Base-by-base conservation (phyloP, 1,140 invertebrate species). In the Phthorimaea operculella region DNA sequence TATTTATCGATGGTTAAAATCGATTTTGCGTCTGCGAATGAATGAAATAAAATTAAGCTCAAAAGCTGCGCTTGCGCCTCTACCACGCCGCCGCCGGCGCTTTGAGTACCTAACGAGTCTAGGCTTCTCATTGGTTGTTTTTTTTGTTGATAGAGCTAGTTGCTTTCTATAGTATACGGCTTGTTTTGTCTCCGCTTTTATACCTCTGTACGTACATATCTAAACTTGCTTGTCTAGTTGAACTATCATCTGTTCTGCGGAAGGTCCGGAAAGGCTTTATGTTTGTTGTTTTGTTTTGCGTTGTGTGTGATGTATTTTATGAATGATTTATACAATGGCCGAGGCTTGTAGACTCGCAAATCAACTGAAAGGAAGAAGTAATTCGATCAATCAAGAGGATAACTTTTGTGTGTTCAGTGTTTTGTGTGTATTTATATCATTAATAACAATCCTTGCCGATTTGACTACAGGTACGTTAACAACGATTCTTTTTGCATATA, bases 351-450 rank as follows among this genome's bases (percentile, higher is more conserved):
- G 73, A 62, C 66, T 80, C 56, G 70, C 72, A 59, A 72, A 57
- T 63, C 62, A 58, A 59, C 60, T 60, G 52, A 62, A 50, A 9
- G 21, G 14, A 12, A 10, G 11, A 50, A 50, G n/a, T 11, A 28
- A 14, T 21, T 12, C 48, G 11, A 15, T 33, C 11, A 72, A 62
- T 60, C 71, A 76, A 57, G 74, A 85, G 60, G 81, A 85, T 67
- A 82, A 76, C 62, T 79, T 75, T 71, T 79, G 78, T 75, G 68
- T 82, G 58, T 70, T 83, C 49, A 79, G 79, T 68, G 79, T 83
- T 59, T 68, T 85, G 33, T 80, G 81, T 72, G 78, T 85, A 34
- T 85, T 85, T 68, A 80, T 85, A 70, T 83, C 81, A 16, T 69
- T 85, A 51, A 75, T 85, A 36, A 77, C 78, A 18, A 83, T 85